A percentile compares a stretch with the other conserved stretches of the same genome.
Evolutionary conservation across 2,888 invertebrate genomes (phyloP).

Genomic region (Apomyelois bistriatella): DNA sequence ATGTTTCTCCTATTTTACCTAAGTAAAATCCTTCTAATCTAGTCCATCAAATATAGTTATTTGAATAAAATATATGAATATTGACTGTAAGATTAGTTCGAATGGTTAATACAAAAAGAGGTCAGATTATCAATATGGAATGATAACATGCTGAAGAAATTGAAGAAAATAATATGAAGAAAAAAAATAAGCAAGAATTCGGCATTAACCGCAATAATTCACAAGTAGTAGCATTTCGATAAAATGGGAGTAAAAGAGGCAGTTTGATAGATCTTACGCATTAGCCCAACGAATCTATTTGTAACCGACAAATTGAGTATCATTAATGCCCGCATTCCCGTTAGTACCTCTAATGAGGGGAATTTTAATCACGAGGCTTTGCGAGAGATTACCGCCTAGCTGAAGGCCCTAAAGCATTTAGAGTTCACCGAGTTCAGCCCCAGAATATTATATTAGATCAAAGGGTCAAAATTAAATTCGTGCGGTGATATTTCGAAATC

Average conservation of each 20-base stretch:
- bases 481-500: conserved; percentile 32
- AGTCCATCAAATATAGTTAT: no score
- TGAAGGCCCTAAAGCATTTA: conserved; percentile 39
- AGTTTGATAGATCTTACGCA: conserved; percentile 18
- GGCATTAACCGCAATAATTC: no score
- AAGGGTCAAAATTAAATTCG: conserved; percentile 56
- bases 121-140: no score
- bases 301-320: conserved; percentile 24
- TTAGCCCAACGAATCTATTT: conserved; percentile 20
- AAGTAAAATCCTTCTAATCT: no score
- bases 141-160: no score
- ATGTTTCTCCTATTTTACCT: no score
- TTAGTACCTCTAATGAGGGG: conserved; percentile 36
- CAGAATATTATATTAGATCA: conserved; percentile 57
- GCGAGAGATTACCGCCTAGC: conserved; percentile 15
- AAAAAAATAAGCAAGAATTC: no score
- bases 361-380: conserved; percentile 45
- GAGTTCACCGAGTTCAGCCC: conserved; percentile 43
- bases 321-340: conserved; percentile 29
- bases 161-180: no score
- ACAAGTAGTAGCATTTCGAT: neutral
- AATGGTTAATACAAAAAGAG: no score
- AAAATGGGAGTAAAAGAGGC: conserved; percentile 9
- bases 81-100: no score
- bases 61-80: no score